Base-by-base conservation (phyloP, 2,113 vertebrate species). In the Gopherus flavomarginatus region DNA sequence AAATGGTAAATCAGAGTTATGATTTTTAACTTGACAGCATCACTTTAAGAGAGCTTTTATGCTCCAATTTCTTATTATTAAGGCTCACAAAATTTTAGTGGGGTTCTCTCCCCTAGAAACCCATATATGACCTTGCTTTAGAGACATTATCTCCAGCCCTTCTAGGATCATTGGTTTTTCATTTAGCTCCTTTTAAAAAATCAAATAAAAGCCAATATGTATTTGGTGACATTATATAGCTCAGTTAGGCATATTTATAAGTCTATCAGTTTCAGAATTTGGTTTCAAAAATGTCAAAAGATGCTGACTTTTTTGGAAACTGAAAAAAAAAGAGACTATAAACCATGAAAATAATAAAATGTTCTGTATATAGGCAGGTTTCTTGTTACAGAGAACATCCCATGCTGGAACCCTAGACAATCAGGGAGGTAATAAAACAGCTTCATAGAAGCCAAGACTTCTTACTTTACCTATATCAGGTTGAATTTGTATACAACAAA, bases 281-380 rank as follows among this genome's bases (percentile, higher is more conserved):
- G 42, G 4, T 83, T 97, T 93, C 26, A 86, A 95, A 97, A 47
- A 93, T 79, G 53, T 85, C 44, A 81, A 75, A 95, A 96, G 14
- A 54, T 19, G 47, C 0, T 84, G 44, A 62, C 19, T 57, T 94
- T 31, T 90, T 82, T 47, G 0, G 44, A 92, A 96, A 90, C 2
- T 47, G 54, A 26, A 81, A 50, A 83, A 89, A 75, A 90, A 80
- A 6, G 17, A 29, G 9, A 5, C 22, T 54, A 89, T 95, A 91
- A 97, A 94, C 62, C 65, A 90, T 89, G 72, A 90, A 52, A 83
- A 50, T 77, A 94, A 92, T 89, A 96, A 97, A 85, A 5, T 59
- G 5, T 82, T 50, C 35, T 82, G 49, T 93, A 47, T 84, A n/a
- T 87, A 93, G 26, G 7, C 3, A 95, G 47, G 13, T 57, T 31